Evolutionary conservation across 2,113 vertebrate genomes (phyloP), one percentile per base, ranked within the genome.

Genomic region (Plecturocebus donacophilus): DNA sequence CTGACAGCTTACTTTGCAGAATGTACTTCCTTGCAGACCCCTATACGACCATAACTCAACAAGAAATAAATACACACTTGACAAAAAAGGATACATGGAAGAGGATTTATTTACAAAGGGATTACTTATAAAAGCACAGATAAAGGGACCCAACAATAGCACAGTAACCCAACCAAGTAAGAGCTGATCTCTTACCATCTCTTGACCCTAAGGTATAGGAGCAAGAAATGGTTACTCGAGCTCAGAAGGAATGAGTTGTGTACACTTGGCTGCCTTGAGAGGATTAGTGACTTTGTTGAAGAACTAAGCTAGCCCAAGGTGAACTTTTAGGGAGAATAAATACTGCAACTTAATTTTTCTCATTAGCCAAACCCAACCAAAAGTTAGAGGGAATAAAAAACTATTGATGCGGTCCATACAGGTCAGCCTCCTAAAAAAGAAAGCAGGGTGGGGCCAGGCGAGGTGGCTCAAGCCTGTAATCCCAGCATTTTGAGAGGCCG

Each of bases 81-180:
- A 91, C 13, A 68, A 91, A 82, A 91, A 45, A 66, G 58, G 32
- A 88, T 77, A 84, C 91, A 82, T 93, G 27, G 38, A 88, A 93
- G 13, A 49, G 10, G 25, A 35, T 91, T 85, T 77, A 76, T 81
- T 96, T 96, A 86, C 82, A 96, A 95, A 85, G 32, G 49, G 19
- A 70, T 91, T 77, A 77, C 38, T 81, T 91, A 91, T 17, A 86
- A 70, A 93, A 84, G 54, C 40, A 42, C 61, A 70, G 19, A 64
- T 49, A 1, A 56, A 71, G 30, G 11, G 45, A 96, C 84, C n/a
- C n/a, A 85, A 14, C 71, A 95, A 85, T 25, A 90, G 56, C 66
- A 84, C n/a, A 93, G 49, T 70, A 76, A 92, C 49, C 7, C n/a
- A 88, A 5, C 19, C 75, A 93, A 64, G 42, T 38, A 47, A 17